A percentile compares a stretch with the other conserved stretches of the same genome.
phyloP scores from a whole-genome alignment of 37 sponge, comb jelly and placozoan species.

The Eunapius fragilis region DNA sequence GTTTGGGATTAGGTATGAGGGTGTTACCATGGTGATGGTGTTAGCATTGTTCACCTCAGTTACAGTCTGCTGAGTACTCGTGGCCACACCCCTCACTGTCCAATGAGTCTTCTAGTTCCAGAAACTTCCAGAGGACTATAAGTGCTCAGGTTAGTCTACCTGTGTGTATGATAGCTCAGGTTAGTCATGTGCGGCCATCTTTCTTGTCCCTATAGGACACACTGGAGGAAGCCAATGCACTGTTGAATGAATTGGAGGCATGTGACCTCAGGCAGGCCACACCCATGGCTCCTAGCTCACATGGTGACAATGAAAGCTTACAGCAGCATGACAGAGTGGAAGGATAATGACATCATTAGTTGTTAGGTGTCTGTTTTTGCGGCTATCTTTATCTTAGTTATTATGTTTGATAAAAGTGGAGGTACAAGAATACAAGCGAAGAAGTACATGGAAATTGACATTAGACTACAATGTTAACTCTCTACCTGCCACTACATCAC shows the following conservation, averaged over 20 bases:
- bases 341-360: not conserved
- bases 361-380: not conserved
- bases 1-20: too few relatives aligned
- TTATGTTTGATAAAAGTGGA: not conserved
- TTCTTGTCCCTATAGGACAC: slow-evolving; percentile 60
- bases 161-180: slow-evolving; percentile 91
- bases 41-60: too few relatives aligned
- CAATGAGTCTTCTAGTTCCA: slow-evolving; percentile 84
- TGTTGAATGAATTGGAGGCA: slow-evolving; percentile 77
- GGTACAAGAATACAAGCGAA: too few relatives aligned
- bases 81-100: slow-evolving; percentile 62
- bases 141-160: slow-evolving; percentile 83
- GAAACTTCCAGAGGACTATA: slow-evolving; percentile 84
- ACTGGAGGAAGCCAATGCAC: slow-evolving; percentile 79
- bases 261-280: slow-evolving; percentile 39
- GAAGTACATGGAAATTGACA: too few relatives aligned
- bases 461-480: too few relatives aligned
- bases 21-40: too few relatives aligned
- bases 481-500: too few relatives aligned
- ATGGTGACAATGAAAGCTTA: not conserved
- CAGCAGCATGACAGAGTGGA: slow-evolving; percentile 21
- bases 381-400: not conserved
- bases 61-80: slow-evolving; percentile 45
- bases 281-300: slow-evolving; percentile 8
- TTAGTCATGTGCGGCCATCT: not conserved